Evolutionary conservation across 2,113 vertebrate species (phyloP).

Genomic region (Podarcis muralis): DNA sequence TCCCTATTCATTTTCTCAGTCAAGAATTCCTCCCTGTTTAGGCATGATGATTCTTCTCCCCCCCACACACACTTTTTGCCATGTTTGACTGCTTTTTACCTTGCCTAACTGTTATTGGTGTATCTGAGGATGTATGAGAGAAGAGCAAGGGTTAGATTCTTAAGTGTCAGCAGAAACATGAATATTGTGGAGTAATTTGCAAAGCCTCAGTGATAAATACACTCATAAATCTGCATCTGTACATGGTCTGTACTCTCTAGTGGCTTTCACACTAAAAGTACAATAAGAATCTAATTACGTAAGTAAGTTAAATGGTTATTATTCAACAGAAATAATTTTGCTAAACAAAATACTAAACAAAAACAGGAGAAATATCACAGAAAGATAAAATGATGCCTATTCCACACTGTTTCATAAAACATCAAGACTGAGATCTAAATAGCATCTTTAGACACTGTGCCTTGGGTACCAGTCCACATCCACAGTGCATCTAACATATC

Average conservation of each 20-base stretch:
- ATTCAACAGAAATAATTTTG: neutral
- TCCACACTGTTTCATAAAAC: neutral
- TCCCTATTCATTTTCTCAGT: neutral
- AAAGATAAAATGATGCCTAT: neutral
- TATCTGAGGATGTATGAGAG: neutral
- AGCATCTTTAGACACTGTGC: neutral
- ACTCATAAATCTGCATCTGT: neutral
- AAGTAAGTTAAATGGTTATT: neutral
- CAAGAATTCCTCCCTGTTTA: neutral
- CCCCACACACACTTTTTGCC: neutral
- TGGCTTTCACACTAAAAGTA: neutral
- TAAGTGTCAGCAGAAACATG: neutral
- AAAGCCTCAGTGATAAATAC: neutral
- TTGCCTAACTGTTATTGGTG: neutral
- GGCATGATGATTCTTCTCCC: neutral
- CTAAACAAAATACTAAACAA: neutral
- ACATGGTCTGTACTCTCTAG: neutral
- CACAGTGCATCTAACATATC: neutral
- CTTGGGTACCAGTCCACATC: neutral
- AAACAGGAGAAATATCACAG: neutral
- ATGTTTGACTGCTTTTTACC: neutral
- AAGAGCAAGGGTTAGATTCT: neutral
- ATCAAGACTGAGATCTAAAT: neutral
- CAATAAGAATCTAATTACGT: neutral
- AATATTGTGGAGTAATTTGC: neutral